phyloP scores from a whole-genome alignment of 2,113 vertebrate species.

The Crypturellus undulatus region DNA sequence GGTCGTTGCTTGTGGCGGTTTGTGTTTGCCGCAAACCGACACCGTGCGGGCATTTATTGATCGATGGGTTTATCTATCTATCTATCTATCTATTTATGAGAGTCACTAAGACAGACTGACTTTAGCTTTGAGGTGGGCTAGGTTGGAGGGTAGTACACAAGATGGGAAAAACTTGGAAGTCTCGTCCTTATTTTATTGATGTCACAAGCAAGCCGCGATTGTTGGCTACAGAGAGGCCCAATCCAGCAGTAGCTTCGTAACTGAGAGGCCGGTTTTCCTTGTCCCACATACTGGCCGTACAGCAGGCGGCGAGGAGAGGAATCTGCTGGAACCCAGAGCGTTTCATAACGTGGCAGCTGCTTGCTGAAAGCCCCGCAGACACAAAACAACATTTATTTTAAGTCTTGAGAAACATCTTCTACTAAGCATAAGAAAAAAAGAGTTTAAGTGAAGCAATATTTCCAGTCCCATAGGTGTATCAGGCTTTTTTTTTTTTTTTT shows the following conservation, averaged over 20 bases:
- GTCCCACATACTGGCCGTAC: neutral
- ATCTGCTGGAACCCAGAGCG: conserved; percentile 54
- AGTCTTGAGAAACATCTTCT: conserved; percentile 50
- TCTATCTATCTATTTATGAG: no score
- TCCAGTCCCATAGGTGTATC: conserved; percentile 25
- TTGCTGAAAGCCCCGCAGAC: conserved; percentile 63
- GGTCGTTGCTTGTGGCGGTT: neutral
- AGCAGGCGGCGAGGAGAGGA: conserved; percentile 20
- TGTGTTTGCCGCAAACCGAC: no score
- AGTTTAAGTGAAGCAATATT: conserved; percentile 55
- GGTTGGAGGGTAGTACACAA: fast-evolving
- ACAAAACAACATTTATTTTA: conserved; percentile 57
- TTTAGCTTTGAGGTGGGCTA: neutral
- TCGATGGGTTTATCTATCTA: no score
- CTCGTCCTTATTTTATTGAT: neutral
- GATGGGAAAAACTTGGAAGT: neutral
- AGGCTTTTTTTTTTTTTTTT: neutral
- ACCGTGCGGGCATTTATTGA: no score
- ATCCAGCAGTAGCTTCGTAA: conserved; percentile 57
- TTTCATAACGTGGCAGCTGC: conserved; percentile 23
- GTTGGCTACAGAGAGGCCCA: conserved; percentile 13
- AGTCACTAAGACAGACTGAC: neutral
- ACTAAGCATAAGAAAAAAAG: conserved; percentile 32
- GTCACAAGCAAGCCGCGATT: conserved; percentile 46
- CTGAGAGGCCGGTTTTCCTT: conserved; percentile 57